Conservation (phyloP, 2,113 vertebrate genomes). For the Oriolus oriolus region DNA sequence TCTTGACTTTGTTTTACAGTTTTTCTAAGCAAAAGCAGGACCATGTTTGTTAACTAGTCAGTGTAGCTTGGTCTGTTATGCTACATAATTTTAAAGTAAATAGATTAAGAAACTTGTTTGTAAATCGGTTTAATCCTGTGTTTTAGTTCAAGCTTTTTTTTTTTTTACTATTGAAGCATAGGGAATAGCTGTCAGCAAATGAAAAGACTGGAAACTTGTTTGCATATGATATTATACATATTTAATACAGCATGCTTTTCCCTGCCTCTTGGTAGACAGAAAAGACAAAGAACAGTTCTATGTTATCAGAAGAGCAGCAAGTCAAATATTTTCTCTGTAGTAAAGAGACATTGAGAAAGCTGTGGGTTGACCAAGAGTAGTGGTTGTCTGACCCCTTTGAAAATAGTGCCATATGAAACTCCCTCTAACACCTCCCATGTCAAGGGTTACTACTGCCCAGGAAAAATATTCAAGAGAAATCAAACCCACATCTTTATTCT, state of each 20-base stretch:
- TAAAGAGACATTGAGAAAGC: neutral
- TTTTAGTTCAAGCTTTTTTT: neutral
- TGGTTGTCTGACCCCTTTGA: neutral
- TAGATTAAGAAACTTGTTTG: conserved; percentile 24
- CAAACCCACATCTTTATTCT: neutral
- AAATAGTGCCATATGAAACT: neutral
- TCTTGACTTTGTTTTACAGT: neutral
- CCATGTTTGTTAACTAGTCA: neutral
- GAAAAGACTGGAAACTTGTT: neutral
- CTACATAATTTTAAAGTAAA: conserved; percentile 29
- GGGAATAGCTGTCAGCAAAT: neutral
- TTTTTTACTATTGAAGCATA: neutral
- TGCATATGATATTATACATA: neutral
- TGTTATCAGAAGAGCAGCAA: neutral
- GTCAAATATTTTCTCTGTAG: neutral
- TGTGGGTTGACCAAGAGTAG: neutral
- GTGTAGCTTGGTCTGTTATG: neutral
- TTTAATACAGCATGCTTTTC: neutral
- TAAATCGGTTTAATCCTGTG: neutral
- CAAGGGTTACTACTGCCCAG: neutral
- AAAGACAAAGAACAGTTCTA: neutral
- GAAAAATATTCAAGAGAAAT: neutral
- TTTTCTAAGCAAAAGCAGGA: neutral
- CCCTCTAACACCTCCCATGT: neutral
- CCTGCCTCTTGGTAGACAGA: neutral